A percentile compares a stretch with the other conserved stretches of the same genome.
Conservation (phyloP, 2,797 vertebrate genomes). For the Rhinichthys osculus region DNA sequence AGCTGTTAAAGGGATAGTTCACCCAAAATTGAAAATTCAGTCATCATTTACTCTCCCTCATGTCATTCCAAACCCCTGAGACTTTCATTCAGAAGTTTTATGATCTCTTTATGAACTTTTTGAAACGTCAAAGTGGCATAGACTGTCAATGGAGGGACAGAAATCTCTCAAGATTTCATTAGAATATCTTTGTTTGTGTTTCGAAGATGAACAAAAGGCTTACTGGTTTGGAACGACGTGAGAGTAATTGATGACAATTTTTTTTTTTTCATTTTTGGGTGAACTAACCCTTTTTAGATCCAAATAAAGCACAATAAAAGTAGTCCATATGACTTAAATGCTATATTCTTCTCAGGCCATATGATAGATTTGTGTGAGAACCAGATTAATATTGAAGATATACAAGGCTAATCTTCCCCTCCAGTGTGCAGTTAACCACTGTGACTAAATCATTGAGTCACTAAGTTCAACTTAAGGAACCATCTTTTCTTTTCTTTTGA, state of each 20-base stretch:
- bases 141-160: no score
- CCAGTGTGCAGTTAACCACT: neutral
- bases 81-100: no score
- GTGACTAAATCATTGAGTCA: neutral
- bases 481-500: neutral
- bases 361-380: neutral
- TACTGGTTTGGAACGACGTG: no score
- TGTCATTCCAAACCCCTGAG: neutral
- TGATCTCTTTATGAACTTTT: no score
- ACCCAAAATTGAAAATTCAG: neutral
- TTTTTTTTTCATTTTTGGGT: no score
- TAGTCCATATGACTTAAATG: neutral
- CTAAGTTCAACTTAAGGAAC: neutral
- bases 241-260: no score
- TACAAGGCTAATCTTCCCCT: neutral
- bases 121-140: no score
- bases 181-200: no score
- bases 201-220: no score
- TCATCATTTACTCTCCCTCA: neutral
- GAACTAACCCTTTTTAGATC: neutral
- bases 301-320: neutral
- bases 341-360: neutral
- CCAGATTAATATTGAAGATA: neutral
- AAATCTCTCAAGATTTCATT: no score
- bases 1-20: neutral